Evolutionary conservation across 2,797 vertebrate species (phyloP).

Genomic region (Petrocephalus schoutedeni): DNA sequence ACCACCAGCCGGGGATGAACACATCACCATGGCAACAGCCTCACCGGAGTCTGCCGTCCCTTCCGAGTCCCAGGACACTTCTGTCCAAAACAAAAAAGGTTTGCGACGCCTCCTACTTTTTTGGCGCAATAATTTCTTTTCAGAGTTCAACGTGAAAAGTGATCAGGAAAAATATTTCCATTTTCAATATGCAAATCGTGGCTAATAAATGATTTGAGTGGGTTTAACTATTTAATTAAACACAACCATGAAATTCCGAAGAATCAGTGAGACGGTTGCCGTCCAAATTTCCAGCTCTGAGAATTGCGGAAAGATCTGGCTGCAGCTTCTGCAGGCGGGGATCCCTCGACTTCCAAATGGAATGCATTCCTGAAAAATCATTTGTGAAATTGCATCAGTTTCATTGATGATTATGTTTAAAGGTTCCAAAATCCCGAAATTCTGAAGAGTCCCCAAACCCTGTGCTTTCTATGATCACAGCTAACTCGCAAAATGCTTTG

Average conservation of each 20-base stretch:
- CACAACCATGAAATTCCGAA: not conserved
- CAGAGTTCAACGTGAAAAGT: slow-evolving; percentile 8
- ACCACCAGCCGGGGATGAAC: slow-evolving; percentile 33
- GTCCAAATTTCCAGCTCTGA: slow-evolving; percentile 10
- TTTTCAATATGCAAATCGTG: not conserved
- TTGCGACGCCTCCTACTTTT: not conserved
- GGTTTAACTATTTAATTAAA: slow-evolving; percentile 35
- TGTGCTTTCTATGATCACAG: not conserved
- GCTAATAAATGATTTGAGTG: slow-evolving; percentile 35
- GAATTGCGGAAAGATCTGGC: not conserved
- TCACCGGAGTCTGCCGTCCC: slow-evolving; percentile 37
- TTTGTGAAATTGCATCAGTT: not conserved
- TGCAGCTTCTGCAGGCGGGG: not conserved
- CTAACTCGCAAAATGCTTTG: not conserved
- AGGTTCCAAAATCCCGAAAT: not conserved
- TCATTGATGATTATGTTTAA: not conserved
- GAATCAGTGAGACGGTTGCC: not conserved
- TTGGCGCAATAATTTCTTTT: slow-evolving; percentile 37
- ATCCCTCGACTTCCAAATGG: not conserved
- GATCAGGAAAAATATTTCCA: slow-evolving; percentile 31
- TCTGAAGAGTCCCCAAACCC: not conserved
- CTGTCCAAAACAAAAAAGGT: slow-evolving; percentile 1
- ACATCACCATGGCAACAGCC: slow-evolving; percentile 37
- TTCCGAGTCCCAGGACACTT: slow-evolving; percentile 28
- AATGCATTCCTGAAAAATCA: not conserved